Conservation (phyloP, 2,888 invertebrate genomes). For the Sycophila texana region DNA sequence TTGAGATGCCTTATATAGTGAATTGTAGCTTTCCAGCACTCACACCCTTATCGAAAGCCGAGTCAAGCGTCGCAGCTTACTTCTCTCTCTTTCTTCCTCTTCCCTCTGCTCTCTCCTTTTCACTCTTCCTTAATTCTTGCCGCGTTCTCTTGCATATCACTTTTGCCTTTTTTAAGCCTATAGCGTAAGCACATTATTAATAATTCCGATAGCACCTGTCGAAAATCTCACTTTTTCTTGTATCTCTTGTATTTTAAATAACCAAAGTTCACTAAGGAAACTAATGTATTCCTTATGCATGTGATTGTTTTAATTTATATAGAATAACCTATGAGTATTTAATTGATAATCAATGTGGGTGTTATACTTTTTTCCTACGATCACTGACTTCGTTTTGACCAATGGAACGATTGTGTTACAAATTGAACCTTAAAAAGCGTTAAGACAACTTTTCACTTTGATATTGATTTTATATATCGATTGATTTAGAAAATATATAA, state of each 20-base stretch:
- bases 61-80: constrained; percentile 52
- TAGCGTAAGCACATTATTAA: constrained; percentile 55
- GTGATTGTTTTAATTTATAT: not conserved
- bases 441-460: no score
- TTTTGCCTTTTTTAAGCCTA: constrained; percentile 26
- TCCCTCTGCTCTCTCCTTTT: not conserved
- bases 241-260: not conserved
- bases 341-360: no score
- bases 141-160: not conserved
- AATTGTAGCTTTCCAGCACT: constrained; percentile 58
- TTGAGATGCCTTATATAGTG: constrained; percentile 39
- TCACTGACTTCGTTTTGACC: no score
- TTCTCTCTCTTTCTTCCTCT: constrained; percentile 31
- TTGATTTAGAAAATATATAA: no score
- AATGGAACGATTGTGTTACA: no score
- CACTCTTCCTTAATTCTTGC: not conserved
- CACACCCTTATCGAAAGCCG: constrained; percentile 58
- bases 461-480: no score
- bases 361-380: no score
- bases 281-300: not conserved
- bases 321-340: no score
- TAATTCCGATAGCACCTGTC: constrained; percentile 57
- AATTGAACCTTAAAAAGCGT: no score
- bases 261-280: not conserved
- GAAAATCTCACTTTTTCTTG: not conserved